Conservation (phyloP, 2,113 vertebrate species). For the Esox niger region DNA sequence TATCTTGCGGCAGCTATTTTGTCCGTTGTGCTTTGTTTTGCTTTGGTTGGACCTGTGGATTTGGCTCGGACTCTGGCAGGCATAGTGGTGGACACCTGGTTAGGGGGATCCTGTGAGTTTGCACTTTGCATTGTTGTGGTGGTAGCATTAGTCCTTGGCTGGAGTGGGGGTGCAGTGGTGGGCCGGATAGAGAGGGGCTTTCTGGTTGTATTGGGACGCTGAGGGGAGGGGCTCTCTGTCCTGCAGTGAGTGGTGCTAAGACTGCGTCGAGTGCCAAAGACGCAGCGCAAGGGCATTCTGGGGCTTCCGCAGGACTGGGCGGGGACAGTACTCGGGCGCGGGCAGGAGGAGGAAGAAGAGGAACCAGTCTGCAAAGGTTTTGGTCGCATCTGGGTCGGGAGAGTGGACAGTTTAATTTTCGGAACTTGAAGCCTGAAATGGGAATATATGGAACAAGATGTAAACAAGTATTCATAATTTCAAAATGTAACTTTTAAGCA, state of each 20-base stretch:
- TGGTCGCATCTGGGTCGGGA: slow-evolving; percentile 47
- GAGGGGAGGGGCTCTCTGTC: slow-evolving; percentile 85
- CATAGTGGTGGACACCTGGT: slow-evolving; percentile 61
- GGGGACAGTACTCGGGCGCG: slow-evolving; percentile 48
- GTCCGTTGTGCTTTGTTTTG: slow-evolving; percentile 73
- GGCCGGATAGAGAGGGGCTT: slow-evolving; percentile 67
- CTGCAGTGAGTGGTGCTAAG: slow-evolving; percentile 79
- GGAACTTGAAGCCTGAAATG: slow-evolving; percentile 71
- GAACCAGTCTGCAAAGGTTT: slow-evolving; percentile 50
- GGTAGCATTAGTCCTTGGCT: slow-evolving; percentile 53
- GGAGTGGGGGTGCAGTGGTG: slow-evolving; percentile 56
- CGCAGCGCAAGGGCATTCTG: slow-evolving; percentile 63
- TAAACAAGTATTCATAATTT: not conserved
- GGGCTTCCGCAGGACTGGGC: slow-evolving; percentile 66
- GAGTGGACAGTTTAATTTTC: slow-evolving; percentile 54
- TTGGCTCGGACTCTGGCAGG: slow-evolving; percentile 75
- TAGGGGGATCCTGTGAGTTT: slow-evolving; percentile 65
- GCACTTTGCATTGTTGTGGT: slow-evolving; percentile 63
- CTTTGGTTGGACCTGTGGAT: slow-evolving; percentile 75
- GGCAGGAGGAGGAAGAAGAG: slow-evolving; percentile 47
- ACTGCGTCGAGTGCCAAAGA: slow-evolving; percentile 74
- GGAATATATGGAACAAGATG: slow-evolving; percentile 11
- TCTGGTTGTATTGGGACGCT: slow-evolving; percentile 70
- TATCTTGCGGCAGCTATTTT: slow-evolving; percentile 82
- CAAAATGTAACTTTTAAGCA: too few species aligned